Evolutionary conservation across 2,113 vertebrate genomes (phyloP), one percentile per base, ranked within the genome.

Genomic region (Tonatia bakeri): DNA sequence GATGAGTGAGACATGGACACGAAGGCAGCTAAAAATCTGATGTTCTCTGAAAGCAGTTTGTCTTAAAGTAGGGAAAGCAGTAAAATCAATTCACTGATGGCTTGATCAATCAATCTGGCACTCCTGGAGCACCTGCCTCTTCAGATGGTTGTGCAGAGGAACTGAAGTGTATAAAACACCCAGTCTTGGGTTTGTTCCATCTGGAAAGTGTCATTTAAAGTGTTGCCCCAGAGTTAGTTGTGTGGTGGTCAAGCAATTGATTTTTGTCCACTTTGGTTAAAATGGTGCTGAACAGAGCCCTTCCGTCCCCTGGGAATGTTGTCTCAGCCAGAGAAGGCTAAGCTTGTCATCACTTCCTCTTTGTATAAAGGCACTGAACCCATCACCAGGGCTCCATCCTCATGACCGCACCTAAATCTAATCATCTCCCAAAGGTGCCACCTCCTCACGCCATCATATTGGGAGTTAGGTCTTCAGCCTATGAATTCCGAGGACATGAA

Each of bases 131-230:
- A 92, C 36, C 52, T 64, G 28, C 64, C 56, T 94, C 64, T 76
- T 33, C 54, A 80, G 73, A 69, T 94, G 82, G 69, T 59, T 87
- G 82, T 96, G 69, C 86, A 88, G 91, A 86, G 69, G 20, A 83
- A 90, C 85, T 38, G 50, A 91, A 26, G 64, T 84, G 12, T 65
- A 40, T 86, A 83, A 89, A 97, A 91, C 17, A 85, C 56, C 56
- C 26, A 61, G 0, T 79, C 85, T 85, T 73, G 28, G 79, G 59
- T 94, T 88, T 91, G 45, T 84, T 88, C 54, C 86, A 33, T 69
- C 89, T 86, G 52, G 65, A 94, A 95, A 92, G 65, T 87, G 24
- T 56, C 95, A 77, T 81, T 95, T 94, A 76, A 94, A 88, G 76
- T 61, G 47, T 88, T 85, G 56, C 12, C 31, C 19, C 69, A 52